A percentile compares a stretch with the other conserved stretches of the same genome.
Evolutionary conservation across 2,113 vertebrate genomes (phyloP).

Genomic region (Rhineura floridana): DNA sequence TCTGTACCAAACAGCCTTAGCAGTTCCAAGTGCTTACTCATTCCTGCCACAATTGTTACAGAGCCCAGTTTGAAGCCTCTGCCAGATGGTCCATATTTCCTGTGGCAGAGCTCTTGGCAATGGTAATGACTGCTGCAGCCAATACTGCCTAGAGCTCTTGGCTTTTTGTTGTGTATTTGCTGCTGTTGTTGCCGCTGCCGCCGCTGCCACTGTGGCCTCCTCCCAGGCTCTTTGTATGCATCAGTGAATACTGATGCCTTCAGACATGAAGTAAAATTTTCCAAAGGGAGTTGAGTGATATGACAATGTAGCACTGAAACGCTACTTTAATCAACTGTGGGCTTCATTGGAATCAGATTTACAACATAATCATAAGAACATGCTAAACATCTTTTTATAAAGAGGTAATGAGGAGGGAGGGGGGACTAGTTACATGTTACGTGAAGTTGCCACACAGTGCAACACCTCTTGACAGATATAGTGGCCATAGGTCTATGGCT

Average conservation of each 20-base stretch:
- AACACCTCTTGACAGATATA: not conserved
- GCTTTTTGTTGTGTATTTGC: not conserved
- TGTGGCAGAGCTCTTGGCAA: conserved; percentile 6
- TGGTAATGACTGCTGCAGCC: not conserved
- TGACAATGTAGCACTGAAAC: not conserved
- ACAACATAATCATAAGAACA: not conserved
- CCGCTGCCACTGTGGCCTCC: not conserved
- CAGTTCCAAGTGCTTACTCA: not conserved
- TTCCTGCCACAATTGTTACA: not conserved
- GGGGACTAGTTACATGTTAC: not conserved
- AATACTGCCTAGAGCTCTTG: not conserved
- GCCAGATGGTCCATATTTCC: conserved; percentile 29
- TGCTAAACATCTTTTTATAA: not conserved
- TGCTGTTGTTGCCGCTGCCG: not conserved
- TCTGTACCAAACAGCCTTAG: not conserved
- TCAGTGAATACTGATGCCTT: not conserved
- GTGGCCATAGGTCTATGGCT: not conserved
- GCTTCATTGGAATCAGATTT: not conserved
- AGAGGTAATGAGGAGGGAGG: not conserved
- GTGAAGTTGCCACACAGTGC: not conserved
- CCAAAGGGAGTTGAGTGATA: not conserved
- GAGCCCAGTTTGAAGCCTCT: not conserved
- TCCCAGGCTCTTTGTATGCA: not conserved
- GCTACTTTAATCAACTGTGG: not conserved
- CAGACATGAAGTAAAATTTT: not conserved